Percentiles rank a stretch among this genome's conserved stretches.
Evolutionary conservation across 2,888 invertebrate genomes (phyloP).

Genomic region (Salticus scenicus): DNA sequence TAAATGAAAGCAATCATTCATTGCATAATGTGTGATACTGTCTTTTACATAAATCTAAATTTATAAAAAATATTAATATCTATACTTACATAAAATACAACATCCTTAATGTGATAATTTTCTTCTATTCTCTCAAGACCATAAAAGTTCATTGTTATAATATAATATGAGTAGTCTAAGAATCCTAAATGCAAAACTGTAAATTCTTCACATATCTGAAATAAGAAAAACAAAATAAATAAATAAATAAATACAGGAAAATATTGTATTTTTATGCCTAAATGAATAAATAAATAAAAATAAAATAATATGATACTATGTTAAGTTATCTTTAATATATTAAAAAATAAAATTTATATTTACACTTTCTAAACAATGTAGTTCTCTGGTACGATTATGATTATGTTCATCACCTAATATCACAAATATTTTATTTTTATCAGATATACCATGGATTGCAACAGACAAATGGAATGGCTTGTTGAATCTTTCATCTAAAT

Average conservation of each 20-base stretch:
- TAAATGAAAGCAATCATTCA: too few relatives aligned
- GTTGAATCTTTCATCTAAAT: conserved; percentile 89
- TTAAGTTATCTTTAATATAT: too few relatives aligned
- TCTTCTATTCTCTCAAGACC: conserved; percentile 89
- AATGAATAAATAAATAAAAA: too few relatives aligned
- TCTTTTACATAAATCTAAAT: too few relatives aligned
- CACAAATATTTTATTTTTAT: conserved; percentile 83
- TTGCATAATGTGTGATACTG: too few relatives aligned
- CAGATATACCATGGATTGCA: conserved; percentile 86
- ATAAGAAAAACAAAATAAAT: not conserved
- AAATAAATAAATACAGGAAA: too few relatives aligned
- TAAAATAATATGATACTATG: too few relatives aligned
- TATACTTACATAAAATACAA: conserved; percentile 76
- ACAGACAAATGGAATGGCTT: conserved; percentile 91
- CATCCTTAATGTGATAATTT: conserved; percentile 80
- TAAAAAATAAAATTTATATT: conserved; percentile 36
- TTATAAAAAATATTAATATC: too few relatives aligned
- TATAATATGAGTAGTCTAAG: conserved; percentile 90
- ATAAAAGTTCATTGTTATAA: conserved; percentile 88
- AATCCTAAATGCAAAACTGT: conserved; percentile 92
- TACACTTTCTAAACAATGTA: conserved; percentile 83
- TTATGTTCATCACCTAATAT: conserved; percentile 81
- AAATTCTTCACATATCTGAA: conserved; percentile 88
- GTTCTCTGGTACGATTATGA: conserved; percentile 87
- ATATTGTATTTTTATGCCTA: too few relatives aligned